A percentile compares a stretch with the other conserved stretches of the same genome.
These are phyloP conservation scores for Zoanthus solanderi DNA, from an alignment of 92 coral and sea anemone genomes.

Conservation along the genomic window DNA sequence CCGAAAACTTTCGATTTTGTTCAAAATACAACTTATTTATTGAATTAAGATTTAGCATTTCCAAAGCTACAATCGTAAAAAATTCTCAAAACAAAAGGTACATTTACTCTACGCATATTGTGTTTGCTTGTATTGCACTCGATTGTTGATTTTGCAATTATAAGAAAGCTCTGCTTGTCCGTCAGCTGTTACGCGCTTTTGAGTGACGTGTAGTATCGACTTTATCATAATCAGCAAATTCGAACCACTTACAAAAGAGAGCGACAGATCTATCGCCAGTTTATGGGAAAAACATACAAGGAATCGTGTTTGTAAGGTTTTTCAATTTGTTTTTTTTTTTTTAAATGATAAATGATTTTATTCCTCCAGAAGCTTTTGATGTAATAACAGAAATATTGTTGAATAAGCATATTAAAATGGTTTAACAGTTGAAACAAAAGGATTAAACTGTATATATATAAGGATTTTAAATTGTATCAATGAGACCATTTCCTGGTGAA, in stretches of 20 bases:
- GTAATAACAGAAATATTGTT: slow-evolving; percentile 31
- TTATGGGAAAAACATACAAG: slow-evolving; percentile 3
- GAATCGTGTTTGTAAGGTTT: neutral
- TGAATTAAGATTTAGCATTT: too few species aligned
- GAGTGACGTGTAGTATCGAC: slow-evolving; percentile 2
- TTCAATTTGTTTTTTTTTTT: neutral
- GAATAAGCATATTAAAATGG: neutral
- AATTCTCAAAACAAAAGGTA: neutral
- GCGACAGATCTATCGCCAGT: neutral
- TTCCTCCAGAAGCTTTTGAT: neutral
- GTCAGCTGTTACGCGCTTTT: slow-evolving; percentile 11
- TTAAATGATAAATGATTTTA: neutral
- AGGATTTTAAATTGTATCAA: neutral
- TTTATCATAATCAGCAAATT: neutral
- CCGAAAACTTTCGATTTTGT: too few species aligned
- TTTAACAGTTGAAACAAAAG: neutral
- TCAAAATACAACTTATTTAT: too few species aligned
- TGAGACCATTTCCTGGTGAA: too few species aligned
- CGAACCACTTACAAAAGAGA: neutral
- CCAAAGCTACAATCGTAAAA: neutral
- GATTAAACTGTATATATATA: too few species aligned
- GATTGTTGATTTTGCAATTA: neutral
- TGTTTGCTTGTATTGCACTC: neutral
- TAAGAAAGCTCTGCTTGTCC: neutral
- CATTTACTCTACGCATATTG: neutral